These are phyloP conservation scores for Idris sp. DNA, from an alignment of 1,140 invertebrate species.

Conservation along the genomic window DNA sequence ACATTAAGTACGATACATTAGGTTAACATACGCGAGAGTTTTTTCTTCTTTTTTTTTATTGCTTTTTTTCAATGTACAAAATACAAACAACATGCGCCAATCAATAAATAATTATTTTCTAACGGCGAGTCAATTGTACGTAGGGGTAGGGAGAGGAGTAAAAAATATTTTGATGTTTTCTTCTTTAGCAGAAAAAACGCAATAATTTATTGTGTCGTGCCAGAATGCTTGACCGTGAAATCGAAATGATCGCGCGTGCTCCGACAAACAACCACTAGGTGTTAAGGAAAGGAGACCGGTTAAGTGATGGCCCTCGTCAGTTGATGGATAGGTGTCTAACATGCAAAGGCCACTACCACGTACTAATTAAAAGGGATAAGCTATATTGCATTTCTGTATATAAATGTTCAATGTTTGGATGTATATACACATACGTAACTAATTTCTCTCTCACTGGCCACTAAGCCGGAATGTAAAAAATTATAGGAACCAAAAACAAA, in stretches of 20 bases:
- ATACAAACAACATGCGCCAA: constrained; percentile 18
- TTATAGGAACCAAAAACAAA: neutral
- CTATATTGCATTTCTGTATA: too few species aligned
- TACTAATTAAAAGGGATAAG: constrained; percentile 40
- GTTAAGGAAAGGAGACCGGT: neutral
- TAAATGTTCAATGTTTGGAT: too few species aligned
- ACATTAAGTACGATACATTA: constrained; percentile 8
- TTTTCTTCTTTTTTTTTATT: too few species aligned
- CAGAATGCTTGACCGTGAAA: constrained; percentile 3
- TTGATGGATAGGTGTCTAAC: constrained; percentile 21
- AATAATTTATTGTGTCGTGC: constrained; percentile 6
- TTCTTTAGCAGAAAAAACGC: too few species aligned
- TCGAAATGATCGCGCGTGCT: constrained; percentile 39
- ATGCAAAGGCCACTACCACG: constrained; percentile 54
- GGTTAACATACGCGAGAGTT: too few species aligned
- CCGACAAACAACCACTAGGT: constrained; percentile 5
- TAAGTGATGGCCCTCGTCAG: constrained; percentile 21
- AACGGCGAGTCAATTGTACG: neutral
- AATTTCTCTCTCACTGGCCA: constrained; percentile 51
- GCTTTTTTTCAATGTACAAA: constrained; percentile 18
- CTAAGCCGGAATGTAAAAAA: constrained; percentile 18
- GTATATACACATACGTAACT: constrained; percentile 34
- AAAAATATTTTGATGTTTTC: too few species aligned
- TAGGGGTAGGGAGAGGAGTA: too few species aligned
- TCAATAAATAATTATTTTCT: constrained; percentile 11